phyloP scores from a whole-genome alignment of 64 coral and sea anemone genomes.

The Montipora efflorescens region DNA sequence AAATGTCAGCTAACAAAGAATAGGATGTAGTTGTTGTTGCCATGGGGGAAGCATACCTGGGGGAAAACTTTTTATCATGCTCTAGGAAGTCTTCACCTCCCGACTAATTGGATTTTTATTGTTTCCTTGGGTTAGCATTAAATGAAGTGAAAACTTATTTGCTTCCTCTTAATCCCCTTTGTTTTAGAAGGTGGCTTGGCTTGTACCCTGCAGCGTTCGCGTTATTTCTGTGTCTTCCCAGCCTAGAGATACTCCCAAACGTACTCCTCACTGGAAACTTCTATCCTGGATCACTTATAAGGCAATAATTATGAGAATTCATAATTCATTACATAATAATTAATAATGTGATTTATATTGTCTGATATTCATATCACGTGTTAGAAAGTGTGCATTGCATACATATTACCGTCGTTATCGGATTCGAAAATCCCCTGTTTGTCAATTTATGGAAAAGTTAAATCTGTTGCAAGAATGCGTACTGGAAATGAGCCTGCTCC shows the following conservation, averaged over 20 bases:
- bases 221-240: not conserved
- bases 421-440: not conserved
- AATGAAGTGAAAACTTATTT: not conserved
- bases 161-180: not conserved
- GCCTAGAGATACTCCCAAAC: slow-evolving; percentile 4
- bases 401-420: too few species aligned
- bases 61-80: too few species aligned
- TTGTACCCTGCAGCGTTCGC: not conserved
- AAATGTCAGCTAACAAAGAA: too few species aligned
- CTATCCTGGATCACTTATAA: slow-evolving; percentile 36
- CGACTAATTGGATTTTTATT: not conserved
- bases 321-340: too few species aligned
- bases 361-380: too few species aligned
- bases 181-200: not conserved
- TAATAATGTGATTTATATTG: too few species aligned
- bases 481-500: too few species aligned
- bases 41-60: too few species aligned
- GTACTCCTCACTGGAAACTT: not conserved
- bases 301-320: not conserved
- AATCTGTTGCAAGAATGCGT: too few species aligned
- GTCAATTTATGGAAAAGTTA: too few species aligned
- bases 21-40: too few species aligned
- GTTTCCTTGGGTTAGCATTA: not conserved
- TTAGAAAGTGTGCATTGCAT: not conserved
- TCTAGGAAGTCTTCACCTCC: too few species aligned